A percentile compares a stretch with the other conserved stretches of the same genome.
Conservation (phyloP, 2,797 vertebrate species). For the Smutsia temminckii region DNA sequence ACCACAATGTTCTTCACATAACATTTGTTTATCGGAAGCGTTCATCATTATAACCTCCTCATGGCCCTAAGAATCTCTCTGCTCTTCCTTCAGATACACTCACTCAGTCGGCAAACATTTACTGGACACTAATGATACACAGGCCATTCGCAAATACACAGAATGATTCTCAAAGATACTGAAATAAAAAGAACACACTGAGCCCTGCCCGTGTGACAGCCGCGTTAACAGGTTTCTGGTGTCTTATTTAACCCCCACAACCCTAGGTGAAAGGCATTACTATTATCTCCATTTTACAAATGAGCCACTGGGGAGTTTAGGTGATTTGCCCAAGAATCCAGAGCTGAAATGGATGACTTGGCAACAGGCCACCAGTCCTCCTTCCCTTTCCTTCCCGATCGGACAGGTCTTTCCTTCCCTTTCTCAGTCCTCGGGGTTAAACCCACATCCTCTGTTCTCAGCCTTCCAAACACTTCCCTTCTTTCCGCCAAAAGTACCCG, state of each 20-base stretch:
- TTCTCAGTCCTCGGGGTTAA: not conserved
- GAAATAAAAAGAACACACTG: not conserved
- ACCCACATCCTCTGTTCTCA: not conserved
- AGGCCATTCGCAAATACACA: not conserved
- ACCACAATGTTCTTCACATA: not conserved
- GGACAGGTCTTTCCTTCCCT: not conserved
- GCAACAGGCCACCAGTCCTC: not conserved
- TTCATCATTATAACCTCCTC: not conserved
- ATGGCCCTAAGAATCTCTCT: not conserved
- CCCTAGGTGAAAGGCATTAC: not conserved
- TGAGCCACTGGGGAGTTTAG: not conserved
- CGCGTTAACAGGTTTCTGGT: too few relatives aligned
- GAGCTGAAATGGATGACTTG: not conserved
- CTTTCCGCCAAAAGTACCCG: not conserved
- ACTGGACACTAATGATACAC: not conserved
- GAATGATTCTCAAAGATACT: not conserved
- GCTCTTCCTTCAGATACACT: not conserved
- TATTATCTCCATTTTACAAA: not conserved
- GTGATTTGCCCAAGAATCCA: not conserved
- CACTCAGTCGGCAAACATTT: not conserved
- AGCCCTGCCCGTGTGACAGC: not conserved
- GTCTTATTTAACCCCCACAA: not conserved
- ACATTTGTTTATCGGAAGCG: not conserved
- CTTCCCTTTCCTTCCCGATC: not conserved
- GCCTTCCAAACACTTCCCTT: not conserved